Percentiles rank a stretch among this genome's conserved stretches.
Conservation (phyloP, 2,797 vertebrate genomes). For the Bufotes viridis region DNA sequence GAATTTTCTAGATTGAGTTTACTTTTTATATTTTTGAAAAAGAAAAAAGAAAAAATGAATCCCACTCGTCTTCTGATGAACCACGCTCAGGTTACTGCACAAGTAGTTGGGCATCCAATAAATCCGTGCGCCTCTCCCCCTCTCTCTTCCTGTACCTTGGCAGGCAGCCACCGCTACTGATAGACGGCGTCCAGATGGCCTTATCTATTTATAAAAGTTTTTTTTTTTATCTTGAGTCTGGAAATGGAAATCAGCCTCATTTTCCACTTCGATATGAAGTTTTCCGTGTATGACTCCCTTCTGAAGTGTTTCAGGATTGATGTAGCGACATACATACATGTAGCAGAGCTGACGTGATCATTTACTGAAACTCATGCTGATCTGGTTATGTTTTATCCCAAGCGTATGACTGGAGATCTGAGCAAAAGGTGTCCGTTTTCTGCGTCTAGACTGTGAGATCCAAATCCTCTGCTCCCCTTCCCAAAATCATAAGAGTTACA, state of each 20-base stretch:
- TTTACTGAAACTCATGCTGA: background rate
- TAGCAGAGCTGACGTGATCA: background rate
- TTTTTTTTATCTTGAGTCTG: background rate
- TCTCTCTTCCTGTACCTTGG: slow-evolving; percentile 14
- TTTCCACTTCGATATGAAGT: background rate
- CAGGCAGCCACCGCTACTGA: background rate
- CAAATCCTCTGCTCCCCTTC: background rate
- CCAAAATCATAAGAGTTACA: too few relatives aligned
- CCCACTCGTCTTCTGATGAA: background rate
- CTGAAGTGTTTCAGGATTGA: background rate
- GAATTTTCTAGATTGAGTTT: too few relatives aligned
- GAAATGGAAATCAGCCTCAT: background rate
- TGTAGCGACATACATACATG: background rate
- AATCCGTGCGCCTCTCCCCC: background rate
- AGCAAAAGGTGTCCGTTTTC: rapidly evolving
- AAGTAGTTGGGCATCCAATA: background rate
- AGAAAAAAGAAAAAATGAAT: background rate
- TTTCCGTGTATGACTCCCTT: background rate
- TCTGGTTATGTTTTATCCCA: background rate
- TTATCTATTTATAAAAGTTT: background rate
- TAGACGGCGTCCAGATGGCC: slow-evolving; percentile 7
- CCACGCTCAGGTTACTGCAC: background rate
- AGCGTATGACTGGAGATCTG: background rate
- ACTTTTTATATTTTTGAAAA: background rate
- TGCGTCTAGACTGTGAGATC: background rate